Percentiles rank a stretch among this genome's conserved stretches.
Conservation (phyloP, 2,797 vertebrate species). For the Euphonia xanthogaster region DNA sequence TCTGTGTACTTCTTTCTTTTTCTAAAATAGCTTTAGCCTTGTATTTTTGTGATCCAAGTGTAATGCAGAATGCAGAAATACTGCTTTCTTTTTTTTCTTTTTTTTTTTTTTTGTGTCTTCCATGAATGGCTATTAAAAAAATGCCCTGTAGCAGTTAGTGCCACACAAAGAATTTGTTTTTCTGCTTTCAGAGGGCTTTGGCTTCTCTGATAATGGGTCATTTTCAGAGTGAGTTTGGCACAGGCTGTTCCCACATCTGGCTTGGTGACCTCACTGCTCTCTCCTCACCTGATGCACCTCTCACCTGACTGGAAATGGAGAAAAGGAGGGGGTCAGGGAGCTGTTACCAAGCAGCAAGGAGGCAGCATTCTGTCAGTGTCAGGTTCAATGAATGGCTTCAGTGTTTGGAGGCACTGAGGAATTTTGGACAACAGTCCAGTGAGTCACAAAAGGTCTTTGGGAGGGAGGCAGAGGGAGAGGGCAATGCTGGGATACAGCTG, state of each 20-base stretch:
- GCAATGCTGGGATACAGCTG: not conserved
- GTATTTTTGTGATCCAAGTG: constrained; percentile 15
- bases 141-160: not conserved
- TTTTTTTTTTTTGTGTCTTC: not conserved
- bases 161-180: constrained; percentile 29
- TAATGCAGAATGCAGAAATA: not conserved
- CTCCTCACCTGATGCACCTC: not conserved
- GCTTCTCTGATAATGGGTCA: not conserved
- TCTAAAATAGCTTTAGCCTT: constrained; percentile 15
- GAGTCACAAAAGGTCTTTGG: constrained; percentile 49
- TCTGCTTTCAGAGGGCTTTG: constrained; percentile 2
- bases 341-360: constrained; percentile 58
- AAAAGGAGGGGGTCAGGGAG: not conserved
- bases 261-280: not conserved
- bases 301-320: constrained; percentile 50
- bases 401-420: constrained; percentile 50
- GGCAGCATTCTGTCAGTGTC: not conserved
- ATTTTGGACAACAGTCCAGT: constrained; percentile 33
- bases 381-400: constrained; percentile 66
- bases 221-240: constrained; percentile 2
- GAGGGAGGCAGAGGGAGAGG: constrained; percentile 7
- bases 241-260: constrained; percentile 3
- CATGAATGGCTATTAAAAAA: not conserved
- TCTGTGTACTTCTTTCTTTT: not conserved
- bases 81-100: not conserved